These are phyloP conservation scores for Anthophora plumipes DNA, from an alignment of 2,888 invertebrate species.

Conservation along the genomic window DNA sequence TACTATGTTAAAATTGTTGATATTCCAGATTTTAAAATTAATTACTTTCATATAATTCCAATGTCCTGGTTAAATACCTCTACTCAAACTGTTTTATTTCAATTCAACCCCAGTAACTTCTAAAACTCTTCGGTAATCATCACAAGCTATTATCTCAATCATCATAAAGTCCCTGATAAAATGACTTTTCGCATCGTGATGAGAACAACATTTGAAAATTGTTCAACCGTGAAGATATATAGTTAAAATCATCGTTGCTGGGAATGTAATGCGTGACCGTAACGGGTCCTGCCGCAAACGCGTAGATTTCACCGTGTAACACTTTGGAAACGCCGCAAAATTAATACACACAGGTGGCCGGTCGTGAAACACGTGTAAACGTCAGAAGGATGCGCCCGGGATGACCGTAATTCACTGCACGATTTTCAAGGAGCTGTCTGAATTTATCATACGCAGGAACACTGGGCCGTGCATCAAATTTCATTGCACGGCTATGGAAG, in stretches of 20 bases:
- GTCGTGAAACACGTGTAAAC: conserved; percentile 52
- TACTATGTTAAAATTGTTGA: no score
- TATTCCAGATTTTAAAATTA: no score
- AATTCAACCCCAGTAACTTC: no score
- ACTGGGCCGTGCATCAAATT: conserved; percentile 47
- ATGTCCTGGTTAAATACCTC: no score
- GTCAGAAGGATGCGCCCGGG: conserved; percentile 38
- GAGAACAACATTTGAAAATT: background rate
- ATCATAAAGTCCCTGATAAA: background rate
- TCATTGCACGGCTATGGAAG: conserved; percentile 64
- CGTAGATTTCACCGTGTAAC: background rate
- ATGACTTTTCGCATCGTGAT: background rate
- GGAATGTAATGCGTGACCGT: background rate
- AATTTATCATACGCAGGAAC: conserved; percentile 49
- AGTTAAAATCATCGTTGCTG: background rate
- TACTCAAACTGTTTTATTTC: no score
- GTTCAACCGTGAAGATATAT: background rate
- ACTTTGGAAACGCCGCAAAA: background rate
- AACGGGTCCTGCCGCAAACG: background rate
- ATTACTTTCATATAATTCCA: no score
- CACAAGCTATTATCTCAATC: no score
- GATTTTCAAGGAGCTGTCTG: conserved; percentile 56
- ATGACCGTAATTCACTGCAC: conserved; percentile 44
- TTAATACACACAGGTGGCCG: conserved; percentile 19
- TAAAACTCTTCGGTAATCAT: no score